These are phyloP conservation scores for Hoplias malabaricus DNA, from an alignment of 2,113 vertebrate species.

Conservation along the genomic window DNA sequence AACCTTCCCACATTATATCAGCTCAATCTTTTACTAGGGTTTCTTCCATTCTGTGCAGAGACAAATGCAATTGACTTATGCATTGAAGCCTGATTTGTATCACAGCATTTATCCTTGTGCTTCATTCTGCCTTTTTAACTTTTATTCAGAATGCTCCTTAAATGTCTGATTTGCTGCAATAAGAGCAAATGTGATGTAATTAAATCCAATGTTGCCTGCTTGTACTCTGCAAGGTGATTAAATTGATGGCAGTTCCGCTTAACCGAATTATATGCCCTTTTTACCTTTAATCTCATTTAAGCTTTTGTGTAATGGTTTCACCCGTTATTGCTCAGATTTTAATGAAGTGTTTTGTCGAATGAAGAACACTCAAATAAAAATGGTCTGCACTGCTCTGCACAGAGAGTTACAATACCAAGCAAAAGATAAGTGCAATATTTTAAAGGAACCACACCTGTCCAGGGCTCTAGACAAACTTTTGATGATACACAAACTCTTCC, in stretches of 20 bases:
- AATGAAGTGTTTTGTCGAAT: background rate
- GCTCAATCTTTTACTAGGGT: background rate
- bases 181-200: constrained; percentile 28
- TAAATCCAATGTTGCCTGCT: constrained; percentile 25
- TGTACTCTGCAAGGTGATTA: constrained; percentile 20
- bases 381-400: background rate
- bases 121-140: background rate
- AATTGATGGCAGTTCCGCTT: background rate
- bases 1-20: background rate
- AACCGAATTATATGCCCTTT: constrained; percentile 19
- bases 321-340: background rate
- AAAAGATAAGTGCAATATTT: too few relatives aligned
- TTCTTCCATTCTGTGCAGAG: background rate
- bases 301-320: constrained; percentile 14
- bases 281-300: background rate
- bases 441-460: too few relatives aligned
- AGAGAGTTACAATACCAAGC: background rate
- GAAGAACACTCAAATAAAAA: background rate
- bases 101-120: background rate
- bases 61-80: background rate
- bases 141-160: background rate
- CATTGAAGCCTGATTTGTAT: background rate
- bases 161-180: background rate
- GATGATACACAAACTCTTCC: too few relatives aligned
- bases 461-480: too few relatives aligned